Conservation (phyloP, 2,113 vertebrate species). For the Climacteris rufus region DNA sequence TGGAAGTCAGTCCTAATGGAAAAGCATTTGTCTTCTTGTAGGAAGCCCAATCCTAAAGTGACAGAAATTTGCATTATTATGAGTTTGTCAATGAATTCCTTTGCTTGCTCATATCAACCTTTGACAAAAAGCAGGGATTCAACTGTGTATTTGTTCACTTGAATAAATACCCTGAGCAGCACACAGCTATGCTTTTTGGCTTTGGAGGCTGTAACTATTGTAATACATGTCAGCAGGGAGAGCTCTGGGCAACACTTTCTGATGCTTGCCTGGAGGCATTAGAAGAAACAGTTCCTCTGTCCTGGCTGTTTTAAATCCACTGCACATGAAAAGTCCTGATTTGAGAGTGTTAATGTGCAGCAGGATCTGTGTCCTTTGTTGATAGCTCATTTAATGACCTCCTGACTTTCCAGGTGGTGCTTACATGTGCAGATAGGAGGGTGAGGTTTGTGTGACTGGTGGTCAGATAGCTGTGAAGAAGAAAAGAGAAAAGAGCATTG, state of each 20-base stretch:
- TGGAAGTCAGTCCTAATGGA: neutral
- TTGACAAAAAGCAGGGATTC: constrained; percentile 13
- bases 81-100: constrained; percentile 47
- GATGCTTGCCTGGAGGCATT: neutral
- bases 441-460: neutral
- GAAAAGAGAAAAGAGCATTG: neutral
- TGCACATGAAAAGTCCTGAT: neutral
- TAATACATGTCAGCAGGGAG: neutral
- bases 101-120: neutral
- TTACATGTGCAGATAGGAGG: neutral
- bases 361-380: neutral
- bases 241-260: neutral
- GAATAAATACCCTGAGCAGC: neutral
- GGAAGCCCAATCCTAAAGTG: constrained; percentile 8
- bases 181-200: neutral
- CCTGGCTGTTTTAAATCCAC: neutral
- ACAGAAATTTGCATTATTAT: constrained; percentile 39
- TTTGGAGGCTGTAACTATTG: neutral
- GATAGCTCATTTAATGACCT: neutral
- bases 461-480: neutral
- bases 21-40: neutral
- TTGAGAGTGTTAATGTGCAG: neutral
- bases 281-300: neutral
- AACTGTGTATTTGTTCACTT: neutral
- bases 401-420: neutral